These are phyloP conservation scores for Diglossa brunneiventris DNA, from an alignment of 2,113 vertebrate species.

Conservation along the genomic window DNA sequence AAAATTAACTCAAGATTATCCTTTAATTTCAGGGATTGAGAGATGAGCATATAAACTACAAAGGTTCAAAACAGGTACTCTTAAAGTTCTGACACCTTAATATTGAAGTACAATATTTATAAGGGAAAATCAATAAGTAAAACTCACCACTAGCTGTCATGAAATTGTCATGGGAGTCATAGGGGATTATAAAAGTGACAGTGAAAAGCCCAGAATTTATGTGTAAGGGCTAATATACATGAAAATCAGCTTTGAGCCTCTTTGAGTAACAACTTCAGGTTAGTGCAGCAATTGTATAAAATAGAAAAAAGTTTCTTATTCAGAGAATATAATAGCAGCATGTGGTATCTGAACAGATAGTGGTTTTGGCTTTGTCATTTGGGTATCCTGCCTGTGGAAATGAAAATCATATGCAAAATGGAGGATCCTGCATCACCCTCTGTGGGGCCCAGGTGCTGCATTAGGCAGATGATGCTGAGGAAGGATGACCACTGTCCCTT, in stretches of 20 bases:
- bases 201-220: not conserved
- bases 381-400: fast-evolving
- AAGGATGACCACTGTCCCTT: not conserved
- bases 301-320: not conserved
- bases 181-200: not conserved
- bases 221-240: not conserved
- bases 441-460: not conserved
- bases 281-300: not conserved
- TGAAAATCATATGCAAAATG: not conserved
- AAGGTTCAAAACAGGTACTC: not conserved
- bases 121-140: not conserved
- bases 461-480: not conserved
- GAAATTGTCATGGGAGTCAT: not conserved
- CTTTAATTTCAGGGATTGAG: not conserved
- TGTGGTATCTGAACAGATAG: not conserved
- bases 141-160: not conserved
- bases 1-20: not conserved
- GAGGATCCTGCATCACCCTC: not conserved
- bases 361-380: not conserved
- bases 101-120: not conserved
- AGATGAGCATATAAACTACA: not conserved
- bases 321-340: not conserved
- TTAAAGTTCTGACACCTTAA: not conserved
- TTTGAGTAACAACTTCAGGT: not conserved
- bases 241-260: not conserved